These are phyloP conservation scores for Onychomys leucogaster DNA, from an alignment of 2,797 vertebrate species.

Conservation along the genomic window DNA sequence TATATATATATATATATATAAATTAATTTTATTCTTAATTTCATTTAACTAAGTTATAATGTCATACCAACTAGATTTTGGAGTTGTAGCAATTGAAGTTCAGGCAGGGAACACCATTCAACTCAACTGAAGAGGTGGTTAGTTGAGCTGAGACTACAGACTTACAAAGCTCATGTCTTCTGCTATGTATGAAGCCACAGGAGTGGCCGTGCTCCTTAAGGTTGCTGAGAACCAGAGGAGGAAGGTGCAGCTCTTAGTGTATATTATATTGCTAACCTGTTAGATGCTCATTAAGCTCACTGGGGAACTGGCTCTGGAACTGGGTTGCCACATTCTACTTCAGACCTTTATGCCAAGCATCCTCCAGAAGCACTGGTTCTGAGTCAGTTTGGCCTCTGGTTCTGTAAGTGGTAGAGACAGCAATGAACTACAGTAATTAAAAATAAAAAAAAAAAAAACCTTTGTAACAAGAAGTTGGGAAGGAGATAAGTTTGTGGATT, in stretches of 20 bases:
- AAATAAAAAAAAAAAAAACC: neutral
- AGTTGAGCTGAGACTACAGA: neutral
- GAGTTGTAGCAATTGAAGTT: neutral
- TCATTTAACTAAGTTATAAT: neutral
- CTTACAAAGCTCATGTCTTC: neutral
- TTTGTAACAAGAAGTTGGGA: neutral
- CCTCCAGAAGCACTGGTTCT: neutral
- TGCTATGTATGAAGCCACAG: neutral
- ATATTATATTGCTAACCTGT: neutral
- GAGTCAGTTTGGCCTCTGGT: neutral
- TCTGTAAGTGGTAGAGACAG: neutral
- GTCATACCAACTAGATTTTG: neutral
- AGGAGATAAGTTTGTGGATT: neutral
- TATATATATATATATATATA: slow-evolving; percentile 4
- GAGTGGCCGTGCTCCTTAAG: neutral
- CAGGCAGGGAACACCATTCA: neutral
- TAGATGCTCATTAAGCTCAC: neutral
- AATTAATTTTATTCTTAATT: slow-evolving; percentile 43
- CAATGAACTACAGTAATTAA: neutral
- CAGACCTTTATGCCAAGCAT: neutral
- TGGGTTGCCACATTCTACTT: neutral
- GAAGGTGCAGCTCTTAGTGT: neutral
- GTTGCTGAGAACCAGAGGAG: no score
- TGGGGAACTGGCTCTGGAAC: neutral
- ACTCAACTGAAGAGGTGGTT: neutral